Conservation (phyloP, 2,113 vertebrate species). For the Uropsilus gracilis region DNA sequence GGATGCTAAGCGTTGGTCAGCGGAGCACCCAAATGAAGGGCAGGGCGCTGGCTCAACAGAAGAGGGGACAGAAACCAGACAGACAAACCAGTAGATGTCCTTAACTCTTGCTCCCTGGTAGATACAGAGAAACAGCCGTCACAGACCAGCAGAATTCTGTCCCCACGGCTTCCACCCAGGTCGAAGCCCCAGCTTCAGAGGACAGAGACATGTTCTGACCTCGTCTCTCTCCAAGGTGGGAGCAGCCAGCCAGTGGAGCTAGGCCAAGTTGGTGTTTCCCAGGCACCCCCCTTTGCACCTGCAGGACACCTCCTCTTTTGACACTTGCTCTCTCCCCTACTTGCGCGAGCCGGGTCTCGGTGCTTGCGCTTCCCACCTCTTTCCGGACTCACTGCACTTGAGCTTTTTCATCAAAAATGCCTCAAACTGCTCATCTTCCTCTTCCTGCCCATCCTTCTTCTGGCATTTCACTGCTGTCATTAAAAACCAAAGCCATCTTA, state of each 20-base stretch:
- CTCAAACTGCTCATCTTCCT: neutral
- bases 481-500: neutral
- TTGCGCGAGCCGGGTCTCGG: neutral
- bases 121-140: neutral
- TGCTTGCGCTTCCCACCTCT: neutral
- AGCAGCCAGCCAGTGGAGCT: neutral
- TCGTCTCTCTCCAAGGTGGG: neutral
- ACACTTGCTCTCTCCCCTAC: rapidly evolving
- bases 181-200: neutral
- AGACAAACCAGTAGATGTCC: neutral
- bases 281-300: no score
- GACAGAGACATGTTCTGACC: neutral
- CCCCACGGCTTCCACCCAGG: neutral
- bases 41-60: neutral
- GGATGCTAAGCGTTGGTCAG: neutral
- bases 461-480: neutral
- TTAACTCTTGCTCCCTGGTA: neutral
- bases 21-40: neutral
- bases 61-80: neutral
- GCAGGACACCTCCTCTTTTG: neutral
- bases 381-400: neutral
- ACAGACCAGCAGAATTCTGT: neutral
- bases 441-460: neutral
- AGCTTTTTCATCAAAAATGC: neutral
- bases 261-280: neutral